A percentile compares a stretch with the other conserved stretches of the same genome.
Conservation (phyloP, 2,797 vertebrate genomes). For the Anguilla obscura region DNA sequence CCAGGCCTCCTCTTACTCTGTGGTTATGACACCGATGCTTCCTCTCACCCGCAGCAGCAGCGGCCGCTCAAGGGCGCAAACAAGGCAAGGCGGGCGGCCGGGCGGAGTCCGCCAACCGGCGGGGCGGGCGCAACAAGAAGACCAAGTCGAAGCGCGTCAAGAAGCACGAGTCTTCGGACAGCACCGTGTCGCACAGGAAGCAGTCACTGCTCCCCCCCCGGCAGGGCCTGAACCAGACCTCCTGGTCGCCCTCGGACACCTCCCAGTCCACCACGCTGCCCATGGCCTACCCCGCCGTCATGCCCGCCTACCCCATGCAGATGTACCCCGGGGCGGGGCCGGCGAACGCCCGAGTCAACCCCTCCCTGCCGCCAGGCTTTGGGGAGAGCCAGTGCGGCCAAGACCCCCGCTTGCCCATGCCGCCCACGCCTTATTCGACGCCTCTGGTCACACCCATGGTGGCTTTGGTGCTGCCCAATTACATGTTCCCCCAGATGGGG, state of each 20-base stretch:
- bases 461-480: slow-evolving; percentile 84
- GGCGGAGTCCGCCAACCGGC: slow-evolving; percentile 59
- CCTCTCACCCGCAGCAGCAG: slow-evolving; percentile 46
- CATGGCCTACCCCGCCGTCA: slow-evolving; percentile 73
- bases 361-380: slow-evolving; percentile 61
- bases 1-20: not conserved
- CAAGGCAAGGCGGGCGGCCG: slow-evolving; percentile 44
- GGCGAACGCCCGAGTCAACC: slow-evolving; percentile 55
- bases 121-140: slow-evolving; percentile 78
- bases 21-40: slow-evolving; percentile 3
- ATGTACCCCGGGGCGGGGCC: slow-evolving; percentile 71
- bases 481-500: slow-evolving; percentile 71
- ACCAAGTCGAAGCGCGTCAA: slow-evolving; percentile 82
- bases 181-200: slow-evolving; percentile 71
- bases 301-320: slow-evolving; percentile 82
- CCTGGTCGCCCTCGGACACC: slow-evolving; percentile 83
- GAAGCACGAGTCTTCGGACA: slow-evolving; percentile 81
- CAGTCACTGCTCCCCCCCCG: slow-evolving; percentile 69
- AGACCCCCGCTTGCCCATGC: slow-evolving; percentile 55
- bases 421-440: slow-evolving; percentile 65
- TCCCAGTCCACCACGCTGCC: slow-evolving; percentile 83
- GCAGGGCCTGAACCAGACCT: slow-evolving; percentile 75
- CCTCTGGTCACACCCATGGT: slow-evolving; percentile 81
- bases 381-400: slow-evolving; percentile 63
- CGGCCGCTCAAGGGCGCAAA: slow-evolving; percentile 61